phyloP scores from a whole-genome alignment of 2,797 vertebrate species.

The Cryptoblepharus egeriae region DNA sequence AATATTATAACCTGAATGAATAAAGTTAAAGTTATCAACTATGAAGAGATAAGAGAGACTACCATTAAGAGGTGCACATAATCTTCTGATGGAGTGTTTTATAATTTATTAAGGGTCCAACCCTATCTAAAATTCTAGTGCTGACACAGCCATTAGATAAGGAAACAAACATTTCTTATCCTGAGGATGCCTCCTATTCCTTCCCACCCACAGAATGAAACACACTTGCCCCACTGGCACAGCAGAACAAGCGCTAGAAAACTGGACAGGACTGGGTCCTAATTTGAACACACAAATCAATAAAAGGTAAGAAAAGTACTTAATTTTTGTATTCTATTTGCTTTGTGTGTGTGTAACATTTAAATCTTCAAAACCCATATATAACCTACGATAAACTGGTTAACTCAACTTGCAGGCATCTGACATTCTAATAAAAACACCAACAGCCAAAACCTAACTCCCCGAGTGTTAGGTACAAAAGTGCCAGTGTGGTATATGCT shows the following conservation, averaged over 20 bases:
- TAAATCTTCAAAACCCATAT: neutral
- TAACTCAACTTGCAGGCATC: neutral
- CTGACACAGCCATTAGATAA: neutral
- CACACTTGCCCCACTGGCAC: too few species aligned
- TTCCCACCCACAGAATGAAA: too few species aligned
- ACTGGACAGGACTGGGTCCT: too few species aligned
- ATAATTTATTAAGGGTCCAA: neutral
- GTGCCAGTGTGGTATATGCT: too few species aligned
- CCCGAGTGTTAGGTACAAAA: neutral
- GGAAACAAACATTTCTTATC: too few species aligned
- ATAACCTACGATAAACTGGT: neutral
- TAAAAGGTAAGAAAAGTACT: too few species aligned
- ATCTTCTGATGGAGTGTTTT: neutral
- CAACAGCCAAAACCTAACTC: neutral
- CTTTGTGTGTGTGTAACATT: neutral
- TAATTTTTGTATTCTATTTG: too few species aligned
- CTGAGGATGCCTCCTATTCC: too few species aligned
- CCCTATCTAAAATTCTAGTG: too few species aligned
- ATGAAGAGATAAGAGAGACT: neutral
- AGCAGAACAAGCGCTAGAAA: too few species aligned
- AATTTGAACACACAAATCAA: neutral
- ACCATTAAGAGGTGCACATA: neutral
- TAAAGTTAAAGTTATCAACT: neutral
- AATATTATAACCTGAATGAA: neutral
- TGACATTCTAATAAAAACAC: conserved; percentile 10